Evolutionary conservation across 1,140 invertebrate species (phyloP).

Genomic region (Ceratina australensis): DNA sequence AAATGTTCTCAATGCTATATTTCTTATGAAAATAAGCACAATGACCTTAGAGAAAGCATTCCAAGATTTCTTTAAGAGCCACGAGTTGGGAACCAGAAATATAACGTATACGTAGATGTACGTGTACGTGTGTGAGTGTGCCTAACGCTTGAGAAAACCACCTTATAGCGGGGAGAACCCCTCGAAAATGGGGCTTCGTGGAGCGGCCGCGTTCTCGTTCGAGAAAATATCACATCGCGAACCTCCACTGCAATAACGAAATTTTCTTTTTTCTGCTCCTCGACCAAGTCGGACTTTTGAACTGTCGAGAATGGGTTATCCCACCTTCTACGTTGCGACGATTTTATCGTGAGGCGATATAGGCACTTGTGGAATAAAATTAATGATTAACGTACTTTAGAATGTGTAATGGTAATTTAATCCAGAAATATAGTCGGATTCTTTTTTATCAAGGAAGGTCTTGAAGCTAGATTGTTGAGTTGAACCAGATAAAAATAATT

Average conservation of each 20-base stretch:
- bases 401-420: background rate
- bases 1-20: too few species aligned
- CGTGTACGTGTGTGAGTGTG: constrained; percentile 39
- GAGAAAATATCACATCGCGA: background rate
- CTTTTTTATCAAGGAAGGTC: too few species aligned
- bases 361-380: too few species aligned
- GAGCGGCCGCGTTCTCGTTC: constrained; percentile 23
- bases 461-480: background rate
- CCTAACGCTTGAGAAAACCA: constrained; percentile 40
- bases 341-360: too few species aligned
- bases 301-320: background rate
- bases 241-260: background rate
- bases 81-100: too few species aligned
- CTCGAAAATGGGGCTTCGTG: constrained; percentile 54
- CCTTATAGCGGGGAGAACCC: constrained; percentile 42
- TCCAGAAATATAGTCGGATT: background rate
- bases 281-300: constrained; percentile 1
- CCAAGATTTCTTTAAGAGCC: too few species aligned
- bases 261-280: background rate
- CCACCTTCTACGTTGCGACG: too few species aligned
- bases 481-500: background rate
- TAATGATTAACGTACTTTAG: too few species aligned
- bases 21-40: too few species aligned
- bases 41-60: too few species aligned
- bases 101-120: constrained; percentile 1